These are phyloP conservation scores for Latheticus oryzae DNA, from an alignment of 2,888 invertebrate species.

Conservation along the genomic window DNA sequence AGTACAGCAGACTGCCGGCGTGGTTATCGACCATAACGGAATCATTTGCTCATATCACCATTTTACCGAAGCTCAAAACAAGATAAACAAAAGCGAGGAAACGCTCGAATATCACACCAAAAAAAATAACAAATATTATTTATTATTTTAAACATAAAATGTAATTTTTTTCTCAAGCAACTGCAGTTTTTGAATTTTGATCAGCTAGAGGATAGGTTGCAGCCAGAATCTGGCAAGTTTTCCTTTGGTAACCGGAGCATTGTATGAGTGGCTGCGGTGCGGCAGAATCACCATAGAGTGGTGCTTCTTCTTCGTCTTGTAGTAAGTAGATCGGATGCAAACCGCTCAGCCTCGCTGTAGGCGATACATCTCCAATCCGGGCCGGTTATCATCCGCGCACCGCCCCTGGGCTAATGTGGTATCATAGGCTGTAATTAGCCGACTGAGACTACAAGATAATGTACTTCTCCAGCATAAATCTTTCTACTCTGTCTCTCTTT, in stretches of 20 bases:
- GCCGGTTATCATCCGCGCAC: slow-evolving; percentile 62
- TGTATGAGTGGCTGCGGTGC: slow-evolving; percentile 26
- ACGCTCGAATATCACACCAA: no score
- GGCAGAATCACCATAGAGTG: slow-evolving; percentile 46
- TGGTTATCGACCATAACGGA: slow-evolving; percentile 1
- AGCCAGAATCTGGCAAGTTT: no score
- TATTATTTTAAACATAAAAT: no score
- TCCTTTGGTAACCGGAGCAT: slow-evolving; percentile 26
- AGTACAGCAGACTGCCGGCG: slow-evolving; percentile 16
- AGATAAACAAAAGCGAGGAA: no score
- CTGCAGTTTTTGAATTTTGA: no score
- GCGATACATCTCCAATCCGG: slow-evolving; percentile 62
- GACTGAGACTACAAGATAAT: slow-evolving; percentile 70
- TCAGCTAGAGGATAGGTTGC: no score
- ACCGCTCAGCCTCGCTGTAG: slow-evolving; percentile 61
- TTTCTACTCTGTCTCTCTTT: slow-evolving; percentile 61
- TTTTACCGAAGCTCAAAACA: no score
- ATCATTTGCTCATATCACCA: no score
- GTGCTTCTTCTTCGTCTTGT: slow-evolving; percentile 56
- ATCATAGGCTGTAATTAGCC: slow-evolving; percentile 70
- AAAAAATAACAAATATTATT: no score
- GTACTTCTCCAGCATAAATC: slow-evolving; percentile 69
- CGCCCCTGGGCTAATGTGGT: slow-evolving; percentile 68
- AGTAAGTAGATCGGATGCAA: slow-evolving; percentile 56
- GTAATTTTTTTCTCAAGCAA: no score